A percentile compares a stretch with the other conserved stretches of the same genome.
Evolutionary conservation across 1,140 invertebrate genomes (phyloP).

Genomic region (Micrasema minimum): DNA sequence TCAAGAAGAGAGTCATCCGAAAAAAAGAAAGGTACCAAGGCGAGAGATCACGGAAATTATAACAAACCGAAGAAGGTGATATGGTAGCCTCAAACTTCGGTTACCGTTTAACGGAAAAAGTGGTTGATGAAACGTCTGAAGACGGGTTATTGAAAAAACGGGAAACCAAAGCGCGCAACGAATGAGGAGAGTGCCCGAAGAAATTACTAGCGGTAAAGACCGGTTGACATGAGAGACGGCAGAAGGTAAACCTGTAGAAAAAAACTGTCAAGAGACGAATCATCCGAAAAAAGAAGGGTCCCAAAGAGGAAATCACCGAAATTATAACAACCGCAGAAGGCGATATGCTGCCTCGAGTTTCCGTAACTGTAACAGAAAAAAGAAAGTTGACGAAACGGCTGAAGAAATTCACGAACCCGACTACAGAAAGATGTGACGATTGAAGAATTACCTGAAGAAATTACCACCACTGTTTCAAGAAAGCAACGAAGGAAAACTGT

Average conservation of each 20-base stretch:
- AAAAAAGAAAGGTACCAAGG: conserved; percentile 56
- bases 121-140: conserved; percentile 35
- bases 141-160: not conserved
- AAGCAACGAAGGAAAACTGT: conserved; percentile 55
- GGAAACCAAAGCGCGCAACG: not conserved
- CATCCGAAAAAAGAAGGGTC: conserved; percentile 1
- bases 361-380: not conserved
- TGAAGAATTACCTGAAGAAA: conserved; percentile 53
- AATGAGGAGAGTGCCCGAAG: conserved; percentile 43
- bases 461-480: conserved; percentile 48
- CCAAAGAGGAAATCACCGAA: conserved; percentile 13
- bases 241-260: conserved; percentile 38
- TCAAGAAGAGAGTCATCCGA: conserved; percentile 56
- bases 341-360: not conserved
- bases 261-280: conserved; percentile 39
- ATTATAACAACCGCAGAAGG: not conserved
- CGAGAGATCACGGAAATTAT: conserved; percentile 56
- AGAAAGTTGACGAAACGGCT: not conserved
- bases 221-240: conserved; percentile 45
- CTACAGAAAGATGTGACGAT: conserved; percentile 17
- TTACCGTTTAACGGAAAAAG: conserved; percentile 49
- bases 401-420: not conserved
- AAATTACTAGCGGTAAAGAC: conserved; percentile 12
- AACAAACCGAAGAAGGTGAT: conserved; percentile 49
- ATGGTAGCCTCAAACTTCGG: conserved; percentile 53